Percentiles rank a stretch among this genome's conserved stretches.
Conservation (phyloP, 2,888 invertebrate species). For the Drosophila parthenogenetica region DNA sequence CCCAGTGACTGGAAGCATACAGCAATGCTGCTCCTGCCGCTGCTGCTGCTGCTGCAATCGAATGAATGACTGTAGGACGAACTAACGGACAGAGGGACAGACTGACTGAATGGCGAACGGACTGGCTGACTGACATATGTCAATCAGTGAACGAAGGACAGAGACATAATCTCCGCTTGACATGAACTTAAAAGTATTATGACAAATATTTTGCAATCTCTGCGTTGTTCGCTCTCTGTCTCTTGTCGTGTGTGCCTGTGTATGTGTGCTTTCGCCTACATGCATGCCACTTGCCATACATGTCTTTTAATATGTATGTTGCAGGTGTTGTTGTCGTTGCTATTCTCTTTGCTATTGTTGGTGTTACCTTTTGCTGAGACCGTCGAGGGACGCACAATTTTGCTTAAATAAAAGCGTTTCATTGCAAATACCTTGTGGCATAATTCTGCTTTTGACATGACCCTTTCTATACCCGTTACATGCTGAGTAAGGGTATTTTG, state of each 20-base stretch:
- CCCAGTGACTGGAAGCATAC: slow-evolving; percentile 27
- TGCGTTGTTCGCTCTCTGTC: slow-evolving; percentile 25
- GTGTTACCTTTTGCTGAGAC: slow-evolving; percentile 20
- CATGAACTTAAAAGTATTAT: slow-evolving; percentile 81
- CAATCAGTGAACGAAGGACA: slow-evolving; percentile 62
- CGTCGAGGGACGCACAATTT: slow-evolving; percentile 43
- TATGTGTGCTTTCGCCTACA: slow-evolving; percentile 20
- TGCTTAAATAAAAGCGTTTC: slow-evolving; percentile 72
- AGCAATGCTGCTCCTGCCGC: slow-evolving; percentile 3
- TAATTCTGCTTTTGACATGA: slow-evolving; percentile 65
- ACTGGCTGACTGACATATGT: slow-evolving; percentile 69
- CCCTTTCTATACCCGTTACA: slow-evolving; percentile 27
- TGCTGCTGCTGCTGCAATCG: slow-evolving; percentile 1
- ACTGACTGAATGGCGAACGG: slow-evolving; percentile 13
- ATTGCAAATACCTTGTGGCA: slow-evolving; percentile 69
- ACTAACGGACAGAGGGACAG: slow-evolving; percentile 4
- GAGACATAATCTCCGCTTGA: slow-evolving; percentile 76
- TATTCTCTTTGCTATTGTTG: slow-evolving; percentile 7
- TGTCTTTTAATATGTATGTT: slow-evolving; percentile 6
- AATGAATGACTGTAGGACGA: slow-evolving; percentile 11
- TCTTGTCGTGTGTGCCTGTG: slow-evolving; percentile 13
- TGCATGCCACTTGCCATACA: slow-evolving; percentile 4
- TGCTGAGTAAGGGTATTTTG: background rate
- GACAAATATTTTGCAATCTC: slow-evolving; percentile 78
- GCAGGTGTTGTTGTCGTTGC: slow-evolving; percentile 19